These are phyloP conservation scores for Cydia amplana DNA, from an alignment of 1,140 invertebrate species.

Conservation along the genomic window DNA sequence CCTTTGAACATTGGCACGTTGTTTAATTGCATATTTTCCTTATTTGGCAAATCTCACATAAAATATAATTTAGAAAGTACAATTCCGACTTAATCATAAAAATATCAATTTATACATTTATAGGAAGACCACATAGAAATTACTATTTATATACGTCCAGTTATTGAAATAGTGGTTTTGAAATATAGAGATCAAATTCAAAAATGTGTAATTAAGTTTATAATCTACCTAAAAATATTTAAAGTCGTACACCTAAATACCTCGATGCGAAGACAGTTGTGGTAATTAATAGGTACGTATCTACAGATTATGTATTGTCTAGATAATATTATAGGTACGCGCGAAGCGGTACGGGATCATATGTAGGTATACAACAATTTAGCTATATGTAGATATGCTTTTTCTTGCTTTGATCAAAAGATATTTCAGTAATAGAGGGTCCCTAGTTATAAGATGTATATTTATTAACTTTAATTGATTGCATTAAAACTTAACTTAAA, in stretches of 20 bases:
- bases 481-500: constrained; percentile 9
- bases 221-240: constrained; percentile 20
- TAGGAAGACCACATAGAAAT: constrained; percentile 16
- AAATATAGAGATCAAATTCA: constrained; percentile 19
- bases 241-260: constrained; percentile 9
- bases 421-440: not conserved
- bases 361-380: not conserved
- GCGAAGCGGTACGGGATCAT: not conserved
- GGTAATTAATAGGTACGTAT: constrained; percentile 27
- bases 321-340: constrained; percentile 10
- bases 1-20: constrained; percentile 8
- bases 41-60: not conserved
- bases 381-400: constrained; percentile 19
- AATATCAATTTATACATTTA: constrained; percentile 7
- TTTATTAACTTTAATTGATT: too few relatives aligned
- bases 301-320: constrained; percentile 27
- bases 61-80: not conserved
- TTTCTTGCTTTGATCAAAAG: constrained; percentile 25
- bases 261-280: constrained; percentile 28
- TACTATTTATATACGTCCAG: constrained; percentile 17
- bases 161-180: not conserved
- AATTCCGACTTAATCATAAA: not conserved
- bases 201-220: constrained; percentile 21
- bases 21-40: constrained; percentile 23
- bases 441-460: not conserved